phyloP scores from a whole-genome alignment of 2,888 invertebrate species.

The Adelognathus sp. region DNA sequence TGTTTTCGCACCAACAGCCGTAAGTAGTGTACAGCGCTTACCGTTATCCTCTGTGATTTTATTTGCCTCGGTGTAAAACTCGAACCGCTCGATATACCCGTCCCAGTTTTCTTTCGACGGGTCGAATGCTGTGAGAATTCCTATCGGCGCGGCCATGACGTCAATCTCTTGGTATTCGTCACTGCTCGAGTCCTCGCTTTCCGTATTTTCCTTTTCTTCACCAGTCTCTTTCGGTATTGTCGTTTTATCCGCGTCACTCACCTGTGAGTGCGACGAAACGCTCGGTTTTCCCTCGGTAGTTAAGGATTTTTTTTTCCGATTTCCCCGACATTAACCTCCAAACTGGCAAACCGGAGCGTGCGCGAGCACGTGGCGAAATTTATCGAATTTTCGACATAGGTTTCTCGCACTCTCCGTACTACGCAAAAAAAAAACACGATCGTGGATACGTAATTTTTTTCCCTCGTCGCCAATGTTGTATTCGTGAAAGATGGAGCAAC shows the following conservation, averaged over 20 bases:
- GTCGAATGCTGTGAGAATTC: background rate
- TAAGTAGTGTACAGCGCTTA: slow-evolving; percentile 19
- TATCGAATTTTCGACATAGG: background rate
- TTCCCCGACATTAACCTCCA: background rate
- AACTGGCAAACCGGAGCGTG: background rate
- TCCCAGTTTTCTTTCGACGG: background rate
- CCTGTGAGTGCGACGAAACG: background rate
- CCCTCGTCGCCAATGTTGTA: background rate
- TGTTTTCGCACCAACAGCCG: slow-evolving; percentile 16
- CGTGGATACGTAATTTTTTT: background rate
- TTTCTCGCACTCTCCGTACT: background rate
- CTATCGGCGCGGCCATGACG: background rate
- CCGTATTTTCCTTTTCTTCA: background rate
- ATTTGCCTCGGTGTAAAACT: background rate
- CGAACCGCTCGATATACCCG: background rate
- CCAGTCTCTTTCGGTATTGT: background rate
- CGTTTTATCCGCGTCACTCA: no score
- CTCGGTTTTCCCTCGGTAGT: background rate
- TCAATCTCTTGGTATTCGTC: no score
- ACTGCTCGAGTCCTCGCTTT: background rate
- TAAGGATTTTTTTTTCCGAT: background rate
- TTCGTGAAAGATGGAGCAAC: no score
- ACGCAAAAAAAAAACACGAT: no score
- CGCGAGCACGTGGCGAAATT: background rate
- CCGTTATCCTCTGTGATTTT: slow-evolving; percentile 2